phyloP scores from a whole-genome alignment of 2,113 vertebrate species.

The Daubentonia madagascariensis region DNA sequence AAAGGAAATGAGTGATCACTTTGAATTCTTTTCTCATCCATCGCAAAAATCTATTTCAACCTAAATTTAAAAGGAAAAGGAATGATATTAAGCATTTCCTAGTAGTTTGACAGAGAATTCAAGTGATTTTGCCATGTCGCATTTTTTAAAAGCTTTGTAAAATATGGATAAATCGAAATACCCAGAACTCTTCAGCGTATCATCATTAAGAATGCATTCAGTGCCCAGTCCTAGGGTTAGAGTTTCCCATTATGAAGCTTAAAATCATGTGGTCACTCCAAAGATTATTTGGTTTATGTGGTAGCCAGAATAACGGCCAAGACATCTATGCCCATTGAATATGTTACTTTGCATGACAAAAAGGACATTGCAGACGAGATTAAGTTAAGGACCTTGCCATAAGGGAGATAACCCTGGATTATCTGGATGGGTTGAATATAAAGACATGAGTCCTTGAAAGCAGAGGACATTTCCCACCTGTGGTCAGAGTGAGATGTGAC shows the following conservation, averaged over 20 bases:
- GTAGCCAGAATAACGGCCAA: neutral
- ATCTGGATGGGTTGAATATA: neutral
- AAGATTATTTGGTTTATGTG: neutral
- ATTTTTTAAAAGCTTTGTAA: neutral
- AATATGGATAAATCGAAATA: neutral
- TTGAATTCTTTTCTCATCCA: conserved; percentile 4
- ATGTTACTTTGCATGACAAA: neutral
- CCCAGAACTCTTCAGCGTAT: neutral
- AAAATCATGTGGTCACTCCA: neutral
- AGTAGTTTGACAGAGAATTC: neutral
- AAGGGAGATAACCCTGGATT: neutral
- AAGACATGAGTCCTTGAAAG: neutral
- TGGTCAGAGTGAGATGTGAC: neutral
- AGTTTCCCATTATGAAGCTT: neutral
- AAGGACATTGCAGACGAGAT: neutral
- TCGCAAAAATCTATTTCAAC: neutral
- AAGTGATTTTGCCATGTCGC: neutral
- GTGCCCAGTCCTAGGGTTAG: neutral
- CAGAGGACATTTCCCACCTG: neutral
- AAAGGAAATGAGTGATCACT: neutral
- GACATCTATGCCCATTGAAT: neutral
- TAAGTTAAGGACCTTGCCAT: neutral
- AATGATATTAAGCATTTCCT: neutral
- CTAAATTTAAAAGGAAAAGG: neutral
- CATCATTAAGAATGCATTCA: neutral